These are phyloP conservation scores for Marronus borbonicus DNA, from an alignment of 2,888 invertebrate genomes.

Conservation along the genomic window DNA sequence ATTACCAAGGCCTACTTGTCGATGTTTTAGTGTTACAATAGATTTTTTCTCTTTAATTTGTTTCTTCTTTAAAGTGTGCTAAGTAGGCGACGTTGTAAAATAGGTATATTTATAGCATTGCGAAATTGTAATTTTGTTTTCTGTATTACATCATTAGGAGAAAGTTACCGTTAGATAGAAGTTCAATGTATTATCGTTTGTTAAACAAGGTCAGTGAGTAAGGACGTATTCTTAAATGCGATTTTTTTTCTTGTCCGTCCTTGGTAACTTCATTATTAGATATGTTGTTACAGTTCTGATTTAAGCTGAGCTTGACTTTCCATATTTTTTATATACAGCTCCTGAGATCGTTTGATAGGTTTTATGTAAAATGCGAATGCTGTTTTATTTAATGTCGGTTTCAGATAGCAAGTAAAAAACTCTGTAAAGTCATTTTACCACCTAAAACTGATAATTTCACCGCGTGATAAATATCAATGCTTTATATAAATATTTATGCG, in stretches of 20 bases:
- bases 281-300: no score
- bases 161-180: slow-evolving; percentile 10
- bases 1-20: no score
- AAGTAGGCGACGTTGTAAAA: no score
- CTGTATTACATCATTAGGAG: neutral
- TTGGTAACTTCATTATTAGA: no score
- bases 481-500: slow-evolving; percentile 14
- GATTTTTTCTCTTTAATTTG: no score
- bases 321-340: no score
- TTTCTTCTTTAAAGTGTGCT: no score
- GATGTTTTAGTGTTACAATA: no score
- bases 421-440: neutral
- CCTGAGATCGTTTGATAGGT: neutral
- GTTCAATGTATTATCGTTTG: neutral
- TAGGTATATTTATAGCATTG: neutral
- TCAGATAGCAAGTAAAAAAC: neutral
- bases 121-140: neutral
- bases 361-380: neutral
- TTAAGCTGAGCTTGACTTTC: no score
- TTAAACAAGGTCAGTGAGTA: neutral
- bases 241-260: no score
- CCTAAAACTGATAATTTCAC: neutral
- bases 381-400: neutral
- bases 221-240: neutral
- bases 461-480: slow-evolving; percentile 5